Evolutionary conservation across 2,888 invertebrate species (phyloP).

Genomic region (Perdita meconis): DNA sequence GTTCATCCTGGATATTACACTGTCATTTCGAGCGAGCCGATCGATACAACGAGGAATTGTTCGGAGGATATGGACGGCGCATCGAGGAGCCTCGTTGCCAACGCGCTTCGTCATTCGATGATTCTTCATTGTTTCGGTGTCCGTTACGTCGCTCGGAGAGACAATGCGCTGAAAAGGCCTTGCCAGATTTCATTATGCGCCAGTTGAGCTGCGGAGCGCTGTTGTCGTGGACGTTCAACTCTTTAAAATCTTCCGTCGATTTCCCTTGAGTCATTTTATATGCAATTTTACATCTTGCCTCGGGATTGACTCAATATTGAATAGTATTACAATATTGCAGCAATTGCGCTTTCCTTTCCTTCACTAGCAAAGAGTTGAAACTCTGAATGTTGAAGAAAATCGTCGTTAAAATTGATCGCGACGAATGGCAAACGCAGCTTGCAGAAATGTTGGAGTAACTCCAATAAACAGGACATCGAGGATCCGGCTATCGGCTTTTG

Average conservation of each 20-base stretch:
- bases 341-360: no score
- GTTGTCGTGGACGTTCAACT: no score
- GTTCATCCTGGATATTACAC: constrained; percentile 35
- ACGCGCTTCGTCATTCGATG: constrained; percentile 13
- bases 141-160: background rate
- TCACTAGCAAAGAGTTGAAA: no score
- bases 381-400: background rate
- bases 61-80: constrained; percentile 27
- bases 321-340: no score
- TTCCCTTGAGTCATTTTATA: no score
- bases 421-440: background rate
- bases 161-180: background rate
- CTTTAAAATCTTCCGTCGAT: no score
- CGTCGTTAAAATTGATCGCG: constrained; percentile 21
- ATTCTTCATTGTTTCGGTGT: constrained; percentile 4
- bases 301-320: no score
- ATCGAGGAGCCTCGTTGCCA: constrained; percentile 13
- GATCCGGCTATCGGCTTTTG: background rate
- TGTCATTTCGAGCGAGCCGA: constrained; percentile 44
- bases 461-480: constrained; percentile 49
- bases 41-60: constrained; percentile 66
- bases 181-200: no score
- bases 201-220: no score
- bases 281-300: no score
- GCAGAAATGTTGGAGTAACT: constrained; percentile 26